Evolutionary conservation across 2,113 vertebrate species (phyloP).

Genomic region (Myrmecophaga tridactyla): DNA sequence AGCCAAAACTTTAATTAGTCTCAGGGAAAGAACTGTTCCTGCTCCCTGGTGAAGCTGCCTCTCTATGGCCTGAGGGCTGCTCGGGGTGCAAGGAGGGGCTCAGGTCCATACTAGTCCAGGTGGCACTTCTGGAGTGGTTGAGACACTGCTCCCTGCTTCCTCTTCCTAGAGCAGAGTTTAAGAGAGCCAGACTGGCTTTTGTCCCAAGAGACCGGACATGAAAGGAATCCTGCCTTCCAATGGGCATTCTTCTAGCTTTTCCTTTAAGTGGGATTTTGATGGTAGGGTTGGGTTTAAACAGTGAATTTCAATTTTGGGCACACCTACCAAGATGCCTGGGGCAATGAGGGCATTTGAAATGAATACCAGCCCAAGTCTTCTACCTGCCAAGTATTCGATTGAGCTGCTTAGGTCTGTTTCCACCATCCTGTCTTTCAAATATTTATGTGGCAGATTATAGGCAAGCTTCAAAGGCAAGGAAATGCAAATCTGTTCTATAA

Average conservation of each 20-base stretch:
- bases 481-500: conserved; percentile 80
- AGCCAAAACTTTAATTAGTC: not conserved
- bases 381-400: conserved; percentile 76
- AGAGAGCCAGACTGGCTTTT: not conserved
- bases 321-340: conserved; percentile 31
- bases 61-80: not conserved
- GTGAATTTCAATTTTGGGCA: conserved; percentile 71
- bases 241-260: not conserved
- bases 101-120: not conserved
- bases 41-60: not conserved
- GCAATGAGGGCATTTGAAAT: conserved; percentile 36
- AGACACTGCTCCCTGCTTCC: not conserved
- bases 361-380: conserved; percentile 50
- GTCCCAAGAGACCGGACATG: conserved; percentile 29
- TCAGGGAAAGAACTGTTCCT: not conserved
- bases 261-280: conserved; percentile 56
- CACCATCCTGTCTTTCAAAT: conserved; percentile 78
- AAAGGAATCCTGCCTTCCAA: conserved; percentile 50
- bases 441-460: conserved; percentile 81
- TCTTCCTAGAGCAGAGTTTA: not conserved
- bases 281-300: conserved; percentile 45
- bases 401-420: conserved; percentile 74
- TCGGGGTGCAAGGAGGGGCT: not conserved
- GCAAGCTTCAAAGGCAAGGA: conserved; percentile 79
- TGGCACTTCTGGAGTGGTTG: not conserved